Percentiles rank a stretch among this genome's conserved stretches.
Conservation (phyloP, 1,140 invertebrate species). For the Onthophagus taurus region DNA sequence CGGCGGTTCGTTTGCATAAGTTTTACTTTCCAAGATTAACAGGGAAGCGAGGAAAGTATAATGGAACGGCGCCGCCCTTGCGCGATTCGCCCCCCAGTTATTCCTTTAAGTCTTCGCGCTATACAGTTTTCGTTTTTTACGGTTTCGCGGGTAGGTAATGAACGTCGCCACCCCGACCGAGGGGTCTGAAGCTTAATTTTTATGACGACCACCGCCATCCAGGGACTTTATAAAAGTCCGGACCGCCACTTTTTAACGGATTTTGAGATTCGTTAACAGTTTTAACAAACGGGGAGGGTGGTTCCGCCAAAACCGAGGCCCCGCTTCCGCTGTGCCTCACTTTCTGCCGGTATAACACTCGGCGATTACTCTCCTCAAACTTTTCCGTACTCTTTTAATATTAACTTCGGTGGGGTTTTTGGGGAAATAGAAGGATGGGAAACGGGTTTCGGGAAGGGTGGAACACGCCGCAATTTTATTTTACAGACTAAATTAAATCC, state of each 20-base stretch:
- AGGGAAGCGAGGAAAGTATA: conserved; percentile 31
- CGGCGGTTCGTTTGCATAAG: conserved; percentile 36
- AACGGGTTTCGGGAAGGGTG: too few relatives aligned
- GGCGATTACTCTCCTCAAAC: too few relatives aligned
- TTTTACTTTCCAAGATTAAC: conserved; percentile 37
- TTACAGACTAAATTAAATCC: too few relatives aligned
- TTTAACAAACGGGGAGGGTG: conserved; percentile 35
- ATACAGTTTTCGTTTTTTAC: conserved; percentile 22
- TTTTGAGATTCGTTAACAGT: conserved; percentile 36
- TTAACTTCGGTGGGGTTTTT: too few relatives aligned
- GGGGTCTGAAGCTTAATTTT: conserved; percentile 33
- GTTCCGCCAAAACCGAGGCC: too few relatives aligned
- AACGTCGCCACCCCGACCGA: conserved; percentile 22
- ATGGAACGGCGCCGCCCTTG: conserved; percentile 24
- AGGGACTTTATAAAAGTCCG: conserved; percentile 28
- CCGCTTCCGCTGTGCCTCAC: too few relatives aligned
- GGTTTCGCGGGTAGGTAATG: conserved; percentile 30
- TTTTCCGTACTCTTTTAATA: too few relatives aligned
- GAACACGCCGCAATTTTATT: too few relatives aligned
- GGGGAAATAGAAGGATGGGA: too few relatives aligned
- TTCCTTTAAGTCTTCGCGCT: too few relatives aligned
- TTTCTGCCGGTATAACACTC: too few relatives aligned
- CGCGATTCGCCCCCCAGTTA: too few relatives aligned
- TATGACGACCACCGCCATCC: conserved; percentile 27
- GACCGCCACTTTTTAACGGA: conserved; percentile 34